Base-by-base conservation (phyloP, 2,888 invertebrate species). In the Eristalinus sepulchralis region DNA sequence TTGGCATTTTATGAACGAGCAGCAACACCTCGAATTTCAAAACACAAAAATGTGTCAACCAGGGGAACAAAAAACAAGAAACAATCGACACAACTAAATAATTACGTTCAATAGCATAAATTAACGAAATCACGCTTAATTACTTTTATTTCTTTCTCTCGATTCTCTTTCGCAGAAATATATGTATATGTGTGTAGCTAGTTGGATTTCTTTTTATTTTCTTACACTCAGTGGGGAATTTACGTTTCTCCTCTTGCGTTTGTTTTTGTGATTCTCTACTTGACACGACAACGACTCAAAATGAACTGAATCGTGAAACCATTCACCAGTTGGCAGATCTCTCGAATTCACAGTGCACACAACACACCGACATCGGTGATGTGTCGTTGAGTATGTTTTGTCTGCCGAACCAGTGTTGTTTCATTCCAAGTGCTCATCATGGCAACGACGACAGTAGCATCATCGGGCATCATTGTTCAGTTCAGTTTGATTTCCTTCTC, bases 271-370 rank as follows among this genome's bases (percentile, higher is more conserved):
- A 70, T 47, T 62, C 72, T 53, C 72, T 53, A 78, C 64, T 66
- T 62, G 67, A 17, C 83, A 75, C 83, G 86, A 83, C 86, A 55
- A 86, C 70, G 86, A 73, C 78, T 79, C 36, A 77, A 86, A 83
- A 79, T 83, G 83, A 79, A 86, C 86, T 86, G 83, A 86, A 70
- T 86, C 27, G 67, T 83, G 59, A 78, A 78, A 39, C 66, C 72
- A 78, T 76, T 76, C 84, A 76, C 84, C 62, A 84, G 76, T 76
- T 72, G 75, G 70, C 31, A 39, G 78, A 68, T 77, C 66, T 70
- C 66, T 70, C 60, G 4, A 47, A 47, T 47, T 47, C 39, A 17
- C 47, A 34, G 10, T 17, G 11, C 34, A 17, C 36, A 20, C 22
- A 8, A 47, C 39, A 55, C 27, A 59, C 22, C 11, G 22, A 11